Conservation (phyloP, 2,888 invertebrate genomes). For the Phrixothrix hirtus region DNA sequence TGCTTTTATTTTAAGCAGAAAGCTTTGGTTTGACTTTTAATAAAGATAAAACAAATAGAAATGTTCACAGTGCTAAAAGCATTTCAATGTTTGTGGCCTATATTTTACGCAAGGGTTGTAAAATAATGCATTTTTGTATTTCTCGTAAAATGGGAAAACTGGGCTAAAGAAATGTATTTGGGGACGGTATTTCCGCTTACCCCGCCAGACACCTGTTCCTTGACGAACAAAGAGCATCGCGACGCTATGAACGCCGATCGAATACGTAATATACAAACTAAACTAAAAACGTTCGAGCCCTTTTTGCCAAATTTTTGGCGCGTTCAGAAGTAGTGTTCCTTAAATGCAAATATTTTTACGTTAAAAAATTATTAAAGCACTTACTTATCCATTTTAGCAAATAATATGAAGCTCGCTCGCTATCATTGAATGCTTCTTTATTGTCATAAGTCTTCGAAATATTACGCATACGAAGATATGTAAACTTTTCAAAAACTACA, state of each 20-base stretch:
- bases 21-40: too few relatives aligned
- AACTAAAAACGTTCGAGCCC: slow-evolving; percentile 29
- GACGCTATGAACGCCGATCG: slow-evolving; percentile 47
- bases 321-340: too few relatives aligned
- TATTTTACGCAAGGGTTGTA: too few relatives aligned
- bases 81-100: too few relatives aligned
- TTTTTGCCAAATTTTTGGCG: slow-evolving; percentile 6
- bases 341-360: too few relatives aligned
- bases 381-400: slow-evolving; percentile 25
- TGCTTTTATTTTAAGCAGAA: too few relatives aligned
- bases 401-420: slow-evolving; percentile 10
- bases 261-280: slow-evolving; percentile 31
- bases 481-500: slow-evolving; percentile 16
- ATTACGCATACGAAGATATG: slow-evolving; percentile 5
- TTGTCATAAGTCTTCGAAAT: slow-evolving; percentile 7
- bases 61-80: too few relatives aligned
- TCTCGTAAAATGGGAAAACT: background rate
- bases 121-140: too few relatives aligned
- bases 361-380: slow-evolving; percentile 7
- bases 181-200: background rate
- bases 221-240: slow-evolving; percentile 44
- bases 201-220: slow-evolving; percentile 46
- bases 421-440: slow-evolving; percentile 16
- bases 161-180: background rate
- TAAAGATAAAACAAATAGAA: too few relatives aligned